Base-by-base conservation (phyloP, 2,797 vertebrate genomes). In the Anguilla megastoma region DNA sequence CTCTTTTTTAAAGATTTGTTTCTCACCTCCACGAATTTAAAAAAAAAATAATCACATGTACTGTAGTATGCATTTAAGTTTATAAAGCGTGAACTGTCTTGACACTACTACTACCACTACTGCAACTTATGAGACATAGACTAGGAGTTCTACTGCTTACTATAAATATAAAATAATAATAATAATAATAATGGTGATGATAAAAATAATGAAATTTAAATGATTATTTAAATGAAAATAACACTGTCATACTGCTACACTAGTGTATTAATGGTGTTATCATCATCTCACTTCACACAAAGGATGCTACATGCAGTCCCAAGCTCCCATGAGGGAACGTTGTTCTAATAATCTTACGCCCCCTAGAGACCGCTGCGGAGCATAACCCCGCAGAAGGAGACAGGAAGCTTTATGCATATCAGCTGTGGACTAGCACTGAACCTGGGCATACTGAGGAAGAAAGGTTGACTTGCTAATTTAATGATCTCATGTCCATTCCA, bases 291-390 rank as follows among this genome's bases (percentile, higher is more conserved):
- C 16, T 21, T 5, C 41, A 80, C 71, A 16, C 71, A 16, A 45
- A 21, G 24, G 33, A 76, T 48, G 76, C 76, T 24, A 2, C 45
- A 18, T 0, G 0, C 16, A 48, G 76, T 45, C 10, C 71, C 36
- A 33, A 24, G 1, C 14, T 85, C 52, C 30, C 52, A 60, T 8
- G 10, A 27, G 30, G 52, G 3, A 41, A 16, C 5, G 63, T 74
- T 84, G 82, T 3, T 84, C 60, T 82, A 30, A 45, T 50, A 85
- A 50, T 74, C 9, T 56, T 74, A 56, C 18, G 66, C 80, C 87
- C 87, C 87, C 63, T 74, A 56, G 82, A 74, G 82, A 71, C 58
- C 45, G 4, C 24, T 86, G 1, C 0, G 45, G 24, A 82, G 79
- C 9, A 24, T 82, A 82, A n/a, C 79, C 45, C 36, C 41, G 24